Evolutionary conservation across 1,140 invertebrate species (phyloP).

Genomic region (Saccostrea echinata): DNA sequence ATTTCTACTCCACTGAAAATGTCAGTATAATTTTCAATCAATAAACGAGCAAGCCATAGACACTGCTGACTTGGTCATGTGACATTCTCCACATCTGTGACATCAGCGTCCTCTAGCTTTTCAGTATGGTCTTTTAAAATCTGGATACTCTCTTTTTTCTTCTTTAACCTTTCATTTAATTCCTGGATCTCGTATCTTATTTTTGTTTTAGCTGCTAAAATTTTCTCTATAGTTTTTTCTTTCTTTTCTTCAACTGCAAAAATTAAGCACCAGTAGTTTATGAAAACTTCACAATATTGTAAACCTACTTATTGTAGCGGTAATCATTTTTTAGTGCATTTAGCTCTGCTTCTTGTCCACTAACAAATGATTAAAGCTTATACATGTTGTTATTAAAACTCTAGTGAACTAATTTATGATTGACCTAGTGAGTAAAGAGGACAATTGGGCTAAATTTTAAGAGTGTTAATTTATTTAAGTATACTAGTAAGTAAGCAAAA

Average conservation of each 20-base stretch:
- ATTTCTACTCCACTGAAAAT: neutral
- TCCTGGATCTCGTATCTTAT: conserved; percentile 91
- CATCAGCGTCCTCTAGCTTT: conserved; percentile 81
- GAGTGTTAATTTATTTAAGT: too few species aligned
- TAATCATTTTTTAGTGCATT: too few species aligned
- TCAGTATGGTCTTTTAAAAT: conserved; percentile 93
- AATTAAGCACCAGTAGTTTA: too few species aligned
- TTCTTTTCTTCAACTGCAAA: conserved; percentile 94
- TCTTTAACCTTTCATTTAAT: conserved; percentile 92
- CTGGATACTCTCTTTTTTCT: conserved; percentile 93
- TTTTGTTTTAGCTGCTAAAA: conserved; percentile 90
- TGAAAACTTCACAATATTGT: too few species aligned
- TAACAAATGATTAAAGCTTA: too few species aligned
- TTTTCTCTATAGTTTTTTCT: conserved; percentile 88
- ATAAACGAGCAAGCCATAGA: neutral
- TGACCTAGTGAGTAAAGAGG: too few species aligned
- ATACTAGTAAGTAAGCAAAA: too few species aligned
- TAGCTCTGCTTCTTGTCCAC: too few species aligned
- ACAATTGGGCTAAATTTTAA: too few species aligned
- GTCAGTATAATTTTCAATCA: neutral
- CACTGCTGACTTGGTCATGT: neutral
- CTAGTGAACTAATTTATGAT: too few species aligned
- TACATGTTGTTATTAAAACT: too few species aligned
- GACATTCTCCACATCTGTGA: neutral
- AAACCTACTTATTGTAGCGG: too few species aligned